Conservation (phyloP, 2,888 invertebrate species). For the Nomada flava region DNA sequence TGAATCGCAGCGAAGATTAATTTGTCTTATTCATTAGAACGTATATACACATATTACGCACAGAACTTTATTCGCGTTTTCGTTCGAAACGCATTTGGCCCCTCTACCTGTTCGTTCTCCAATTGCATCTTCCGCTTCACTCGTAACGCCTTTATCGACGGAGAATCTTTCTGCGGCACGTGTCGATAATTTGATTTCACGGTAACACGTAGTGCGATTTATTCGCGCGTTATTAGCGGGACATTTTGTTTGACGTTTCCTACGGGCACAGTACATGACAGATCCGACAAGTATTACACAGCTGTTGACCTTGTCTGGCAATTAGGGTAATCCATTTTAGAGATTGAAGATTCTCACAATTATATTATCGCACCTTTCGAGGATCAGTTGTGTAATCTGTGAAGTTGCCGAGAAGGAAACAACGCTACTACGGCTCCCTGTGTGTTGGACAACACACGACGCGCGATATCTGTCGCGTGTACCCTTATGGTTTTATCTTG, state of each 20-base stretch:
- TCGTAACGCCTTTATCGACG: not conserved
- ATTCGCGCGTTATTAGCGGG: not conserved
- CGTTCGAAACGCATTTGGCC: not conserved
- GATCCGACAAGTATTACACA: not conserved
- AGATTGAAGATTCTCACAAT: constrained; percentile 12
- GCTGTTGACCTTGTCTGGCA: constrained; percentile 21
- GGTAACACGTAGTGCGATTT: not conserved
- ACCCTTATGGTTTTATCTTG: constrained; percentile 19
- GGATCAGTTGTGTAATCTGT: constrained; percentile 16
- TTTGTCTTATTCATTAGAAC: constrained; percentile 54
- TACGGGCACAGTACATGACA: not conserved
- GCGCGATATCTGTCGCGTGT: not conserved
- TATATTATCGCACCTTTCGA: constrained; percentile 7
- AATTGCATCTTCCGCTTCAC: constrained; percentile 3
- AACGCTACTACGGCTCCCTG: not conserved
- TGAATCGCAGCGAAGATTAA: constrained; percentile 60
- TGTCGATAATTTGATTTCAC: constrained; percentile 17
- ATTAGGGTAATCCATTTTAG: constrained; percentile 28
- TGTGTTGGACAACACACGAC: constrained; percentile 1
- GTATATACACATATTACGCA: not conserved
- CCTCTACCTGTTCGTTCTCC: not conserved
- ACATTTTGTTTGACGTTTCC: constrained; percentile 1
- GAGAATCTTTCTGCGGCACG: not conserved
- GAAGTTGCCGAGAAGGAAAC: not conserved
- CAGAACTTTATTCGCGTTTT: constrained; percentile 17